Base-by-base conservation (phyloP, 2,888 invertebrate genomes). In the Acrocyrtus sp. region DNA sequence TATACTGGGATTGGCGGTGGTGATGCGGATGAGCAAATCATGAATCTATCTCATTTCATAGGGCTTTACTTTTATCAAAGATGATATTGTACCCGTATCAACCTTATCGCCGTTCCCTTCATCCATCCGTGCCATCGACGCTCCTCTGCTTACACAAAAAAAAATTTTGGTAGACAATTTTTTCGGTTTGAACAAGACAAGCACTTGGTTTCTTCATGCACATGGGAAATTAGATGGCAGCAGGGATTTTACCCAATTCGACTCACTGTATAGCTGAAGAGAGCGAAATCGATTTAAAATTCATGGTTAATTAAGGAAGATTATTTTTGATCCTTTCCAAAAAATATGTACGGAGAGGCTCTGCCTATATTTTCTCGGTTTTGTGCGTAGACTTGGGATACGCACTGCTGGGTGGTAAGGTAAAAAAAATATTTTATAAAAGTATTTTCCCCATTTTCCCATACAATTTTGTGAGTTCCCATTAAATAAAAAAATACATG, bases 291-390 rank as follows among this genome's bases (percentile, higher is more conserved):
- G 70, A 72, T 72, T 72, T 72, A 57, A 72, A 72, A 72, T 72
- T 72, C 70, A 72, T 72, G 70, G 70, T 72, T 72, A 72, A 72
- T 72, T 72, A 72, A 58, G 58, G 61, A 48, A 63, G 70, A 63
- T 72, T 72, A 72, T 57, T 50, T 63, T 65, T 65, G 57, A 63
- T 72, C 70, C 70, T 41, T 72, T 72, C 58, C 70, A 63, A 43
- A 62, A 57, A 67, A 51, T 29, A 51, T 51, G 58, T 41, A 50
- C 43, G 51, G 57, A 50, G 47, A 47, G n/a, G n/a, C n/a, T n/a
- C n/a, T n/a, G n/a, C n/a, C n/a, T n/a, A n/a, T n/a, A n/a, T n/a
- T n/a, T n/a, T n/a, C n/a, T n/a, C n/a, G n/a, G n/a, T n/a, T n/a
- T n/a, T n/a, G n/a, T n/a, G n/a, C n/a, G n/a, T n/a, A n/a, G n/a